Conservation (phyloP, 2,888 invertebrate genomes). For the Acanthosoma haemorrhoidale region DNA sequence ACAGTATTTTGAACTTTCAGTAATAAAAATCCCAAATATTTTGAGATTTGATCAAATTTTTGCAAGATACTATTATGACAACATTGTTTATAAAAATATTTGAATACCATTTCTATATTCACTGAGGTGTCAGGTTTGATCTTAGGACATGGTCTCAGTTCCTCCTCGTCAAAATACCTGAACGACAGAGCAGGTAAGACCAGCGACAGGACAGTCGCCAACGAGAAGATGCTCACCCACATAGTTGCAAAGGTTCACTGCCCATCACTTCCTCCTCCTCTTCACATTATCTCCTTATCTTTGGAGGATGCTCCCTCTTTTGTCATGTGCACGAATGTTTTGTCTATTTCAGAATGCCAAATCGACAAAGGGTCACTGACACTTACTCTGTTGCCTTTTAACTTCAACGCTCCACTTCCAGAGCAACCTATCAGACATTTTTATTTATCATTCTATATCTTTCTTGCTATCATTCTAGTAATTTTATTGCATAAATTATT, state of each 20-base stretch:
- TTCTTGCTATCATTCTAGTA: too few relatives aligned
- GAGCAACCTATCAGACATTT: too few relatives aligned
- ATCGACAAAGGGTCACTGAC: background rate
- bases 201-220: background rate
- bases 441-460: too few relatives aligned
- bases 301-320: background rate
- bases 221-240: background rate
- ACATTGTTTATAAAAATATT: background rate
- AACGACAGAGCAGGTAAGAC: background rate
- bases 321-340: background rate
- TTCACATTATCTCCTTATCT: background rate
- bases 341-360: background rate
- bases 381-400: too few relatives aligned
- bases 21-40: too few relatives aligned
- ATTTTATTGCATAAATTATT: too few relatives aligned
- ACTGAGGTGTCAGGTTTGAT: constrained; percentile 33
- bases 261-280: background rate
- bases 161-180: constrained; percentile 24
- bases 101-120: constrained; percentile 36
- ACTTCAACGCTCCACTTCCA: too few relatives aligned
- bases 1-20: too few relatives aligned
- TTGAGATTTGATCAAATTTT: background rate
- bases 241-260: background rate
- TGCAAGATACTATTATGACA: too few relatives aligned
- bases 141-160: constrained; percentile 38